A percentile compares a stretch with the other conserved stretches of the same genome.
These are phyloP conservation scores for Prunella fulvescens DNA, from an alignment of 2,113 vertebrate genomes.

Conservation along the genomic window DNA sequence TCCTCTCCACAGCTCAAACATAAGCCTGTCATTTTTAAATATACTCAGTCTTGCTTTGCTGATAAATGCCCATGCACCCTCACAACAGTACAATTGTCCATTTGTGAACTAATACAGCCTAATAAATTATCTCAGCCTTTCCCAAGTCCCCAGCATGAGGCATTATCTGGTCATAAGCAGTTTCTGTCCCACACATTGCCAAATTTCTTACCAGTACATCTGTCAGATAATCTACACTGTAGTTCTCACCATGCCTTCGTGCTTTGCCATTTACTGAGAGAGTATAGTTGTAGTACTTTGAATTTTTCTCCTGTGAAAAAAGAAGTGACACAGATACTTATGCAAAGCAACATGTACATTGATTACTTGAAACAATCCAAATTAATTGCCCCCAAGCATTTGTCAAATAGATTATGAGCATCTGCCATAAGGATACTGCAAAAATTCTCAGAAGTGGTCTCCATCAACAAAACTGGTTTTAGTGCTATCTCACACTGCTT, in stretches of 20 bases:
- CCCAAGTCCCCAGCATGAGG: neutral
- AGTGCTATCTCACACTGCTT: neutral
- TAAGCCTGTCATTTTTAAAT: neutral
- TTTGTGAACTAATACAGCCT: neutral
- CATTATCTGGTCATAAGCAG: neutral
- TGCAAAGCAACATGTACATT: accelerated
- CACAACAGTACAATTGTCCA: accelerated
- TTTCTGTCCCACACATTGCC: neutral
- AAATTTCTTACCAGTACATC: constrained; percentile 89
- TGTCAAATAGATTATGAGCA: neutral
- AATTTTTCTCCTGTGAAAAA: constrained; percentile 88
- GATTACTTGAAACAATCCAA: neutral
- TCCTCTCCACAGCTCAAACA: neutral
- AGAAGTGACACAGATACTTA: neutral
- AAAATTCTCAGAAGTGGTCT: neutral
- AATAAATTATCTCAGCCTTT: neutral
- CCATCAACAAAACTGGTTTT: neutral
- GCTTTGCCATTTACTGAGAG: constrained; percentile 92
- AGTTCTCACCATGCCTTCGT: constrained; percentile 86
- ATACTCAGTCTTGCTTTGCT: neutral
- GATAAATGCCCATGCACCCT: neutral
- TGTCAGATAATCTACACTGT: constrained; percentile 92
- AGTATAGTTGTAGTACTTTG: constrained; percentile 97
- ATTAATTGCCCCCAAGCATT: neutral
- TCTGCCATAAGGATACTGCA: neutral